Base-by-base conservation (phyloP, 2,888 invertebrate genomes). In the Crioceris asparagi region DNA sequence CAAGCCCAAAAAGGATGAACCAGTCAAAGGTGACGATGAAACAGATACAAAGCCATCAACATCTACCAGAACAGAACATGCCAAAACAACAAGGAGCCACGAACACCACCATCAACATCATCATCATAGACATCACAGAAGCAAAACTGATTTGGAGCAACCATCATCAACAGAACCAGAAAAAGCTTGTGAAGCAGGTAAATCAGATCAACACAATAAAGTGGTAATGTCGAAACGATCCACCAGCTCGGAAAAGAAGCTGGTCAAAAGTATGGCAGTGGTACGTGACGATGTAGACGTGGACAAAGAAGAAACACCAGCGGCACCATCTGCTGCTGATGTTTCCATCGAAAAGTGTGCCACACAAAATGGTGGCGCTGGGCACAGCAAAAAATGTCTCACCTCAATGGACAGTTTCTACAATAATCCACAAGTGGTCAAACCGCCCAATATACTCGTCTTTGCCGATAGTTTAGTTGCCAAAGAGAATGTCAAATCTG, bases 371-470 rank as follows among this genome's bases (percentile, higher is more conserved):
- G 25, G 29, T 8, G 25, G 15, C 7, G 31, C 31, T 26, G 32
- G 32, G 17, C n/a, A n/a, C n/a, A n/a, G n/a, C n/a, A n/a, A n/a
- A n/a, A n/a, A n/a, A n/a, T n/a, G n/a, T n/a, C n/a, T 14, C 27
- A 21, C 34, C 12, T 33, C 36, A 18, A 39, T 32, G 19, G 19
- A 10, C 19, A 17, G 32, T 10, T 32, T 18, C 12, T 11, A 32
- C 12, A 38, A 43, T 17, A 45, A 39, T n/a, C 37, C 36, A 7
- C 44, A 37, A 19, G 39, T 36, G 29, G 44, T 43, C 2, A 85
- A 84, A 60, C 84, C 86, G 31, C 81, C 83, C 3, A 86, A 85
- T 66, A 75, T 87, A 52, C 68, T 87, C 41, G 81, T 87, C 48
- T 86, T 81, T 61, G 82, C 85, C 2, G 86, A 87, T 60, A 85